Base-by-base conservation (phyloP, 2,888 invertebrate species). In the Dynastes grantii region DNA sequence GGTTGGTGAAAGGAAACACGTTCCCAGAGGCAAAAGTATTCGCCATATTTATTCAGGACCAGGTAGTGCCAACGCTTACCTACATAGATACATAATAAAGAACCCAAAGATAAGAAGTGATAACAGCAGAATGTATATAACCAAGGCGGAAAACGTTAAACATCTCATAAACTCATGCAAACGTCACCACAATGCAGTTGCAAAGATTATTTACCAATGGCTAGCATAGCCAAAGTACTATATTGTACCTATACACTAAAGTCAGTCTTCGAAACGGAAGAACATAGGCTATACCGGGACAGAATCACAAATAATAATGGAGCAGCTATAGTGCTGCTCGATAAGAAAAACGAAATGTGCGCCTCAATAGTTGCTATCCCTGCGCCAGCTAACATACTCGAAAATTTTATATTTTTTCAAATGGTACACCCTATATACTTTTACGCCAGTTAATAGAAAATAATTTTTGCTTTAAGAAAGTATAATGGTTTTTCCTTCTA, bases 1-100 rank as follows among this genome's bases (percentile, higher is more conserved):
- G 68, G 68, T 13, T 68, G 0, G 3, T 5, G 2, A 27, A 29
- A 22, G 68, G 51, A 29, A 13, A 13, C 0, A 9, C 22, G 4
- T 51, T 68, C 22, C 51, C 67, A 6, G 81, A 81, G 58, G 81
- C 82, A 11, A 80, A 83, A 70, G 80, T 81, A 2, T 81, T 81
- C 9, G 64, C 81, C 5, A 53, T 78, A 13, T 78, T 27, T 0
- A 63, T 63, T 11, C 76, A 76, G 22, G 63, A 76, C n/a, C 22
- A 76, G 2, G 63, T 63, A 29, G 22, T 49, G 1, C 2, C 49
- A 6, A 63, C 22, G 9, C 2, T 37, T 27, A 75, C 63, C 8
- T 80, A 80, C 63, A 61, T 11, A 80, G 76, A 68, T 53, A 77
- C 22, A 81, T 82, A n/a, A 64, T 77, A 8, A 79, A 81, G 61